Conservation (phyloP, 2,888 invertebrate species). For the Thereva nobilitata region DNA sequence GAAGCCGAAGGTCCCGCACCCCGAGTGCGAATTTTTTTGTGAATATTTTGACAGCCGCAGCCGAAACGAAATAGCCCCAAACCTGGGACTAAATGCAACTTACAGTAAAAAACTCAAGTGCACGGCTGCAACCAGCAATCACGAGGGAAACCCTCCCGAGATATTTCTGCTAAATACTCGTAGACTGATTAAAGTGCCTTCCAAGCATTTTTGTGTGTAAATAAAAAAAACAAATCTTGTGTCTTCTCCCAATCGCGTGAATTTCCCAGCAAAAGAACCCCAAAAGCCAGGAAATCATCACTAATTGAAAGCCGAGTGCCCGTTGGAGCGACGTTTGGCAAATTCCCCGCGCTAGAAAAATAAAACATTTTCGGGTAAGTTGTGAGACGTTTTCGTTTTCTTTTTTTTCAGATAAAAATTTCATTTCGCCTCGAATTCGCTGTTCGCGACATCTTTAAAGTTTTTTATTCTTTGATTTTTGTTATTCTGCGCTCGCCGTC, state of each 20-base stretch:
- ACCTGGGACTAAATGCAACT: too few species aligned
- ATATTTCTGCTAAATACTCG: conserved; percentile 36
- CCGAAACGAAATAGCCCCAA: too few species aligned
- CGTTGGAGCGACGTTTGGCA: conserved; percentile 11
- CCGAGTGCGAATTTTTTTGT: conserved; percentile 1
- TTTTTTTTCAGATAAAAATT: too few species aligned
- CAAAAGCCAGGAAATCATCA: conserved; percentile 1
- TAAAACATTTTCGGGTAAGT: conserved; percentile 9
- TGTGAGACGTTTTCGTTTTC: too few species aligned
- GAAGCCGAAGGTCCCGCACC: neutral
- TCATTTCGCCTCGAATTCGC: too few species aligned
- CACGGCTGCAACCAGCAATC: conserved; percentile 7
- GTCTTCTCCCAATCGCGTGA: conserved; percentile 22
- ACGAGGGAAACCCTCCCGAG: conserved; percentile 8
- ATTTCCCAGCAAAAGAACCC: conserved; percentile 20
- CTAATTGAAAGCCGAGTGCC: neutral
- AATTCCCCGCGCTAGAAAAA: conserved; percentile 15
- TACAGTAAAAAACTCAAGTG: neutral
- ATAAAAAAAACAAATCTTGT: conserved; percentile 11
- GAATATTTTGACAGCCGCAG: too few species aligned
- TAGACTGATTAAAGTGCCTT: conserved; percentile 48
- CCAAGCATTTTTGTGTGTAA: conserved; percentile 40
- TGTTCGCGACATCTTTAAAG: conserved; percentile 28
- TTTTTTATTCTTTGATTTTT: conserved; percentile 11
- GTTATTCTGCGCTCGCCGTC: conserved; percentile 5